phyloP scores from a whole-genome alignment of 2,113 vertebrate genomes.

The Ictalurus furcatus region DNA sequence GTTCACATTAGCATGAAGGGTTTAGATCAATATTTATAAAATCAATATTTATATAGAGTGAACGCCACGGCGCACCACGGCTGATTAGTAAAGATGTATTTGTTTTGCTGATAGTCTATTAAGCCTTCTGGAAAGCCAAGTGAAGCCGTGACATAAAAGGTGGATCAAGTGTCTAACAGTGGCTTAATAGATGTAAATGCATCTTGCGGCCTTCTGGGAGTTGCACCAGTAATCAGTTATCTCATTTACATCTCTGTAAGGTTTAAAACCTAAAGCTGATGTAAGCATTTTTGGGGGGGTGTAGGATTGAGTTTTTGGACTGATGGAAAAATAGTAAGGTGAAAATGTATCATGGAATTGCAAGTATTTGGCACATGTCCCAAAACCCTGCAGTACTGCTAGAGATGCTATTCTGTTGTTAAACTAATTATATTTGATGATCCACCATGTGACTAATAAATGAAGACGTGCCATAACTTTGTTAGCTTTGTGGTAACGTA shows the following conservation, averaged over 20 bases:
- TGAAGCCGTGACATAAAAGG: neutral
- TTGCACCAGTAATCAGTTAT: neutral
- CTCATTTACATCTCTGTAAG: neutral
- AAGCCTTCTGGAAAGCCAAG: neutral
- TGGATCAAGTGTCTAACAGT: constrained; percentile 10
- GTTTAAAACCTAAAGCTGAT: constrained; percentile 8
- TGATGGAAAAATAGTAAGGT: neutral
- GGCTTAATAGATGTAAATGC: constrained; percentile 10
- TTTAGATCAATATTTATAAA: constrained; percentile 31
- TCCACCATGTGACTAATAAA: constrained; percentile 7
- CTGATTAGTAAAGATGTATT: constrained; percentile 1
- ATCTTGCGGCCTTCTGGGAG: neutral
- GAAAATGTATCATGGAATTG: neutral
- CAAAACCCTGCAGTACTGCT: neutral
- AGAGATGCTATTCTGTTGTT: neutral
- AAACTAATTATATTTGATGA: constrained; percentile 8
- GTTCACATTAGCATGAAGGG: constrained; percentile 23
- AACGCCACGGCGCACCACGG: neutral
- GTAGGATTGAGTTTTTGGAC: neutral
- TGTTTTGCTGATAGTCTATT: constrained; percentile 6
- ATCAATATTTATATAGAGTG: constrained; percentile 11
- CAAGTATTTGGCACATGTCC: neutral
- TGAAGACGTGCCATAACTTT: neutral
- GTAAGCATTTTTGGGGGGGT: neutral
- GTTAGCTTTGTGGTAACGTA: neutral